phyloP scores from a whole-genome alignment of 2,888 invertebrate genomes.

The Rhingia campestris region DNA sequence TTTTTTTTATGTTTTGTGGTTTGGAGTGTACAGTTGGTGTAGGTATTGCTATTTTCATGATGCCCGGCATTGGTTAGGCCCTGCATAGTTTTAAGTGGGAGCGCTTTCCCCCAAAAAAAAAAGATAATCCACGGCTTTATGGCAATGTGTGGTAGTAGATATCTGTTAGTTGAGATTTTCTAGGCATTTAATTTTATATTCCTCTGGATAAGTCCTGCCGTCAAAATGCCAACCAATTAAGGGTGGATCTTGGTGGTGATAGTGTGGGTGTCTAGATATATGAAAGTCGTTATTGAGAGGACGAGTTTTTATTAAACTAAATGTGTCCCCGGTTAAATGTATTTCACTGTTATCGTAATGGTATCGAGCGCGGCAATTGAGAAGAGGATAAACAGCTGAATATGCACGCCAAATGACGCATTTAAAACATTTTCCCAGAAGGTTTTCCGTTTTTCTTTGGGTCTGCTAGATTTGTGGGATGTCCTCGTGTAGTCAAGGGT shows the following conservation, averaged over 20 bases:
- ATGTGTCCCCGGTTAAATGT: constrained; percentile 51
- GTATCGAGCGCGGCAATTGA: constrained; percentile 33
- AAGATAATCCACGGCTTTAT: no score
- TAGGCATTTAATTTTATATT: not conserved
- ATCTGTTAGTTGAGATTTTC: no score
- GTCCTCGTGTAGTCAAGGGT: no score
- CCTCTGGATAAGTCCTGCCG: constrained; percentile 11
- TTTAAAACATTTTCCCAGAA: constrained; percentile 4
- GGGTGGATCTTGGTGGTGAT: constrained; percentile 20
- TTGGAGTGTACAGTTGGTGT: not conserved
- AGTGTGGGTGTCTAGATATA: not conserved
- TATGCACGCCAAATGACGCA: constrained; percentile 50
- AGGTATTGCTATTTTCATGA: no score
- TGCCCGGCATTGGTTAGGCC: no score
- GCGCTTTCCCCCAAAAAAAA: no score
- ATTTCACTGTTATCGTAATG: constrained; percentile 46
- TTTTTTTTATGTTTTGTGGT: constrained; percentile 21
- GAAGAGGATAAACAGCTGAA: constrained; percentile 27
- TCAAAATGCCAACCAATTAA: constrained; percentile 12
- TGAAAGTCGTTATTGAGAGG: no score
- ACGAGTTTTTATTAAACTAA: constrained; percentile 49
- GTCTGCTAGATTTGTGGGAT: no score
- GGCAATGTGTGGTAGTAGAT: no score
- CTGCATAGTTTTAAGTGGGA: no score
- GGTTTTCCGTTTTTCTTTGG: no score